phyloP scores from a whole-genome alignment of 2,888 invertebrate species.

The Balanococcus diminutus region DNA sequence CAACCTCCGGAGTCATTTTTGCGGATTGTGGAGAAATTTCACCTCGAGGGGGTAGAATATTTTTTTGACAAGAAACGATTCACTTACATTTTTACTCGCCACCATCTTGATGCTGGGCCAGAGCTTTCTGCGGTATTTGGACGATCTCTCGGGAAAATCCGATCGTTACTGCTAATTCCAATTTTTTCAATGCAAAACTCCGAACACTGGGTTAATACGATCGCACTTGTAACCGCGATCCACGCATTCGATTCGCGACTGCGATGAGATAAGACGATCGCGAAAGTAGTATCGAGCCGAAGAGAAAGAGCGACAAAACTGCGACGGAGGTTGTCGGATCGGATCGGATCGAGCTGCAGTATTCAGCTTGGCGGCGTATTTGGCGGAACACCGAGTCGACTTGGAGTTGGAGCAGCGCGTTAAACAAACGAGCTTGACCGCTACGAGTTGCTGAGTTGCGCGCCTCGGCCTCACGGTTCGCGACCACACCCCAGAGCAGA shows the following conservation, averaged over 20 bases:
- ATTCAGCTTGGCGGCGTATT: not conserved
- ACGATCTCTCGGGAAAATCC: not conserved
- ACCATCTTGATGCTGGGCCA: not conserved
- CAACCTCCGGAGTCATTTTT: no score
- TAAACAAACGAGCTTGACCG: constrained; percentile 11
- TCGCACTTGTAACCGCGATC: not conserved
- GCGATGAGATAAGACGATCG: not conserved
- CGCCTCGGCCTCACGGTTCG: not conserved
- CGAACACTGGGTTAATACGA: not conserved
- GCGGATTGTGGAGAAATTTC: no score
- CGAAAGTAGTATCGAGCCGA: not conserved
- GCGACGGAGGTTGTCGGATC: not conserved
- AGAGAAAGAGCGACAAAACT: not conserved
- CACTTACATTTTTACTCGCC: constrained; percentile 35
- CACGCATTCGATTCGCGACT: not conserved
- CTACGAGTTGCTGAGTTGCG: not conserved
- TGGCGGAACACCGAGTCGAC: not conserved
- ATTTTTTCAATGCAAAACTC: not conserved
- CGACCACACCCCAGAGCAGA: constrained; percentile 24
- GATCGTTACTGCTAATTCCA: not conserved
- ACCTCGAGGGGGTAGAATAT: no score
- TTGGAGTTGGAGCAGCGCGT: not conserved
- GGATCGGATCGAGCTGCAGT: not conserved
- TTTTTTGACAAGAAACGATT: not conserved
- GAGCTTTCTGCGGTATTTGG: not conserved